Base-by-base conservation (phyloP, 2,888 invertebrate species). In the Acronicta leporina region DNA sequence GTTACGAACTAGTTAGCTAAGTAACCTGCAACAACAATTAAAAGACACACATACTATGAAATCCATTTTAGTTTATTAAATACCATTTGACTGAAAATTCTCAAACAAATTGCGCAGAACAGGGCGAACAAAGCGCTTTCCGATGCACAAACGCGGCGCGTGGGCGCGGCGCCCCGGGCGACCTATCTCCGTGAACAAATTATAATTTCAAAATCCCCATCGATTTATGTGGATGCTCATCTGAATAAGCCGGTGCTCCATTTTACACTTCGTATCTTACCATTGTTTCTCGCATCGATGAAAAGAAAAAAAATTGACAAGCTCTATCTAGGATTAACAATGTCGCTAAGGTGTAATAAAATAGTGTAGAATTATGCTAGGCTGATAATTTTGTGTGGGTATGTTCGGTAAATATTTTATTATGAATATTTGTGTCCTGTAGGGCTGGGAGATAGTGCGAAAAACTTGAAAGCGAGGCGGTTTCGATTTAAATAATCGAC, bases 201-300 rank as follows among this genome's bases (percentile, higher is more conserved):
- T 94, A 93, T 92, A 93, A 92, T 94, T 93, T 94, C 89, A 89
- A 92, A 94, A 92, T 91, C 89, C 87, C 88, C 88, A 87, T 92
- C 92, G 91, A 94, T 93, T 93, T 94, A 94, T 94, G 91, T 86
- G 89, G 86, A 87, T 88, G 86, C 91, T 90, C 92, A 89, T 90
- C 89, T 89, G 88, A 86, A 92, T 90, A 91, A 90, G 88, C 83
- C 86, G 86, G 80, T 89, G 91, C 86, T 87, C 89, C 85, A 91
- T 90, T 91, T 92, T 86, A 86, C 84, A 79, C 82, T 80, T 79
- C 67, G 69, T 74, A 80, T 81, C 78, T 77, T 86, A 85, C 86
- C 81, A 84, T 85, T 82, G 85, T 85, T 87, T 80, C 80, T 79
- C 75, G 82, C 58, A 53, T 30, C 63, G 60, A 73, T 54, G 67